These are phyloP conservation scores for Electrona antarctica DNA, from an alignment of 2,113 vertebrate genomes.

Conservation along the genomic window DNA sequence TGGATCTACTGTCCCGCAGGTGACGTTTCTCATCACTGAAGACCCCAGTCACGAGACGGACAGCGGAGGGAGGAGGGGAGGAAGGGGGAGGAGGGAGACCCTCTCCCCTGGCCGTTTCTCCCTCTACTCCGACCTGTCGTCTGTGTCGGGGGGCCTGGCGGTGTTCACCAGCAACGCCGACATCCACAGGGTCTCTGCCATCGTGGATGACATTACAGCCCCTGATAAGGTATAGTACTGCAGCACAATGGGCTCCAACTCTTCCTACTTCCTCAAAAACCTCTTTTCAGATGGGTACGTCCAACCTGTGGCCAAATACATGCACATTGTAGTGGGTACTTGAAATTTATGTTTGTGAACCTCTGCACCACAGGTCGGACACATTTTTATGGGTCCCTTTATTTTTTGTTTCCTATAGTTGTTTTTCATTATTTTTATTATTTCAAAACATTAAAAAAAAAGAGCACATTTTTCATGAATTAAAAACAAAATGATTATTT, in stretches of 20 bases:
- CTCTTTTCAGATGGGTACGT: too few relatives aligned
- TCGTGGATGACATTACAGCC: slow-evolving; percentile 80
- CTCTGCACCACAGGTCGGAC: too few relatives aligned
- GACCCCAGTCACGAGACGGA: slow-evolving; percentile 67
- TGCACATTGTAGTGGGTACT: too few relatives aligned
- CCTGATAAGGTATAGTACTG: slow-evolving; percentile 70
- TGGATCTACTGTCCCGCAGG: slow-evolving; percentile 60
- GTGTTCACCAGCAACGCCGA: slow-evolving; percentile 85
- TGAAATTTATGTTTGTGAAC: too few relatives aligned
- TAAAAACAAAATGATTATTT: too few relatives aligned
- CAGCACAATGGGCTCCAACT: neutral
- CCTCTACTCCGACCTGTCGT: slow-evolving; percentile 81
- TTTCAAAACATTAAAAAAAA: too few relatives aligned
- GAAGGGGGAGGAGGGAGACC: slow-evolving; percentile 66
- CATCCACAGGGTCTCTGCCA: slow-evolving; percentile 78
- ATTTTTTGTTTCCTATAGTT: too few relatives aligned
- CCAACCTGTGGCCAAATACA: too few relatives aligned
- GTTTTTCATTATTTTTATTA: too few relatives aligned
- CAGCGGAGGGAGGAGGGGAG: slow-evolving; percentile 15
- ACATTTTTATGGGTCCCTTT: too few relatives aligned
- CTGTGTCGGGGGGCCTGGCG: slow-evolving; percentile 83
- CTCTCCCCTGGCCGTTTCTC: slow-evolving; percentile 81
- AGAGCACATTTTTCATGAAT: too few relatives aligned
- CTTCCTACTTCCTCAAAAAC: too few relatives aligned
- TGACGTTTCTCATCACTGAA: slow-evolving; percentile 87